Evolutionary conservation across 1,140 invertebrate genomes (phyloP).

Genomic region (Thaumetopoea pityocampa): DNA sequence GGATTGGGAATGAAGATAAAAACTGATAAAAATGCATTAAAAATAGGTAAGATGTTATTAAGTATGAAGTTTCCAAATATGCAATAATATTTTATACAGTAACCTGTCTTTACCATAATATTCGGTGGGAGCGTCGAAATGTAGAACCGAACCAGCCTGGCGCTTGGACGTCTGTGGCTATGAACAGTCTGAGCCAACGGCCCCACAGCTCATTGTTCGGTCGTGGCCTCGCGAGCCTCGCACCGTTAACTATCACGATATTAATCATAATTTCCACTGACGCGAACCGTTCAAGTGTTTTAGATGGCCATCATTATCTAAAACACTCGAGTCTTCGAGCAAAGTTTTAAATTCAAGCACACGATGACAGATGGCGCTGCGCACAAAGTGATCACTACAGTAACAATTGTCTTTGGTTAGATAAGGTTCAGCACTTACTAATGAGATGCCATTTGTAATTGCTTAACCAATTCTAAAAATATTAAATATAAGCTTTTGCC

Average conservation of each 20-base stretch:
- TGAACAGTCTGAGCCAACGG: conserved; percentile 6
- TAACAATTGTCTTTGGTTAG: conserved; percentile 34
- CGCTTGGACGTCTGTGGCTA: conserved; percentile 38
- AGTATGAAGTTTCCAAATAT: no score
- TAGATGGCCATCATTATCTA: conserved; percentile 59
- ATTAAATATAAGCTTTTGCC: no score
- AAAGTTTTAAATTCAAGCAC: conserved; percentile 26
- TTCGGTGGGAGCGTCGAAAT: no score
- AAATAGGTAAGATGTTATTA: no score
- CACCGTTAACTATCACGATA: conserved; percentile 58
- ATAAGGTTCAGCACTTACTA: background rate
- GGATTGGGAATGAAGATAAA: no score
- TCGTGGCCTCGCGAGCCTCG: conserved; percentile 24
- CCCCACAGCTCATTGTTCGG: background rate
- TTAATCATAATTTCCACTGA: conserved; percentile 70
- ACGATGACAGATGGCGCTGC: conserved; percentile 44
- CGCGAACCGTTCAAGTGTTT: conserved; percentile 63
- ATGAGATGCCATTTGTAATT: no score
- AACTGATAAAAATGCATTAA: no score
- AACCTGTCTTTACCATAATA: no score
- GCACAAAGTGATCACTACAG: conserved; percentile 23
- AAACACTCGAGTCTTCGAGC: conserved; percentile 47
- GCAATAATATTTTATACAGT: no score
- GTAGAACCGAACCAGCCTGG: conserved; percentile 16
- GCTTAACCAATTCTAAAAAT: no score